Base-by-base conservation (phyloP, 2,797 vertebrate species). In the Labroides dimidiatus region DNA sequence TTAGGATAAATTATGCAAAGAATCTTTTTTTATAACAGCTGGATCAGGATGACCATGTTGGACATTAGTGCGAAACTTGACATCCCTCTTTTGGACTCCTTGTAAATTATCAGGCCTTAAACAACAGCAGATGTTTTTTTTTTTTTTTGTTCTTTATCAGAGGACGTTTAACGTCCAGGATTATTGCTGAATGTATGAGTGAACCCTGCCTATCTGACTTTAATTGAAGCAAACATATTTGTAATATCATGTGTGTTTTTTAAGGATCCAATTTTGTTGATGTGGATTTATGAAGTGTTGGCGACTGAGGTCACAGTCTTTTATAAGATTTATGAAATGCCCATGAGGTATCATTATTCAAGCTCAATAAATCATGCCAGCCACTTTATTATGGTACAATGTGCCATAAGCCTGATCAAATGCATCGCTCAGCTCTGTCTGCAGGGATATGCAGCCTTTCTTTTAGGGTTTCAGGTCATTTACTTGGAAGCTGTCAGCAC, bases 241-340 rank as follows among this genome's bases (percentile, higher is more conserved):
- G 59, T 77, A 80, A 52, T 85, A 82, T 81, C 86, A 83, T 75
- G 82, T 85, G 83, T 71, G 79, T 91, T 89, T 91, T 89, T 91
- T 90, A 83, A 90, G 86, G 86, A 89, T 89, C 66, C 86, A 82
- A 77, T 93, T 90, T 89, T 87, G 86, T 84, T 90, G 68, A 92
- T 91, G 77, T 85, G 79, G 92, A 94, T 94, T 94, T 93, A 94
- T 90, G 91, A 92, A 54, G 93, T 94, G 93, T 86, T 77, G 54
- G 79, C 69, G 63, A 80, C 80, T 90, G 88, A 91, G 93, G 93
- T 94, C 93, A 91, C 81, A 75, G 80, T 82, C 89, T 84, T 87
- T 69, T 90, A 85, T 74, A 85, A 93, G 93, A 93, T 94, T 93
- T 94, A 94, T 94, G 92, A 92, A 92, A 93, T 91, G 81, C 84